A percentile compares a stretch with the other conserved stretches of the same genome.
phyloP scores from a whole-genome alignment of 1,140 invertebrate genomes.

The Trichoplusia ni region DNA sequence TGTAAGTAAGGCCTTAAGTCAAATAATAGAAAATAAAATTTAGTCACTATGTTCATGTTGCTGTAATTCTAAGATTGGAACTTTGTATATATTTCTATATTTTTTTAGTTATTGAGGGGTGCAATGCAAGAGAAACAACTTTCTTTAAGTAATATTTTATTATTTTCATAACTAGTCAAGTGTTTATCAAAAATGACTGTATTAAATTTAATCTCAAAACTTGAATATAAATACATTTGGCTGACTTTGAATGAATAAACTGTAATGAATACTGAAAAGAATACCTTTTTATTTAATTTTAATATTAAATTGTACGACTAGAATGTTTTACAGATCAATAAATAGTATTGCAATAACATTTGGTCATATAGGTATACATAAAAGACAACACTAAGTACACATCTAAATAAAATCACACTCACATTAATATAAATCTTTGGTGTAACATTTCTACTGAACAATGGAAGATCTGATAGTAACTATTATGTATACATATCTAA shows the following conservation, averaged over 20 bases:
- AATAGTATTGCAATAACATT: neutral
- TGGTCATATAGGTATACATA: neutral
- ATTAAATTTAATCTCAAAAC: neutral
- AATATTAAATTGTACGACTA: neutral
- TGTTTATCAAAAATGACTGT: neutral
- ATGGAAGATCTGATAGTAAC: slow-evolving; percentile 60
- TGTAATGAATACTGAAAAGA: neutral
- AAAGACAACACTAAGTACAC: slow-evolving; percentile 12
- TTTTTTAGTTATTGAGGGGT: too few species aligned
- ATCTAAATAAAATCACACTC: slow-evolving; percentile 21
- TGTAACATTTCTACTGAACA: slow-evolving; percentile 44
- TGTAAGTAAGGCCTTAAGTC: too few species aligned
- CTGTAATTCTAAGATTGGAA: too few species aligned
- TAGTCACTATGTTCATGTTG: too few species aligned
- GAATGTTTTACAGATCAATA: neutral
- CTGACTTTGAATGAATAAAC: too few species aligned
- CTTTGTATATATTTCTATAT: too few species aligned
- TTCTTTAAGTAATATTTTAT: too few species aligned
- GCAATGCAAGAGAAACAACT: too few species aligned
- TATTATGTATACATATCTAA: slow-evolving; percentile 51
- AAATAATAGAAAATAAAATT: too few species aligned
- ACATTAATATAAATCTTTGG: slow-evolving; percentile 35
- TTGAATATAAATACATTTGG: too few species aligned
- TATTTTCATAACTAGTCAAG: slow-evolving; percentile 7
- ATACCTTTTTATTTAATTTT: neutral